Evolutionary conservation across 2,888 invertebrate genomes (phyloP).

Genomic region (Candidula unifasciata): DNA sequence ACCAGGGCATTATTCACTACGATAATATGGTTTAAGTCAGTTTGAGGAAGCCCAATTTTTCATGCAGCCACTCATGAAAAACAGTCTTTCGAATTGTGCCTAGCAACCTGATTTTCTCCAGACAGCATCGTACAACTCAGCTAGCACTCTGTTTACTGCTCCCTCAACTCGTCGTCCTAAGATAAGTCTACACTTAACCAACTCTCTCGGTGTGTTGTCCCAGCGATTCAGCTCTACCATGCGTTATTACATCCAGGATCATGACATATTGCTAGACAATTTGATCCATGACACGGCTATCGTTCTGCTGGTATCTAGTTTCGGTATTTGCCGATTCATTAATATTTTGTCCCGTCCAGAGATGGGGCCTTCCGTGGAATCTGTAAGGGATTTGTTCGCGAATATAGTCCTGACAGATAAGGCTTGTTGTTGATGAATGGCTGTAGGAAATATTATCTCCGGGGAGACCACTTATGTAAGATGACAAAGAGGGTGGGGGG

Average conservation of each 20-base stretch:
- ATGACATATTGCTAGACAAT: slow-evolving; percentile 14
- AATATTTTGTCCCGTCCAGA: slow-evolving; percentile 23
- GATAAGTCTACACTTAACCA: no score
- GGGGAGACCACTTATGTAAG: neutral
- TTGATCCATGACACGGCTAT: neutral
- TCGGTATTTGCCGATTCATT: slow-evolving; percentile 25
- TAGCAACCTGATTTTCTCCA: neutral
- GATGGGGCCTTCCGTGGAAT: neutral
- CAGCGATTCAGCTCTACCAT: neutral
- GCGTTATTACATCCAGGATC: neutral
- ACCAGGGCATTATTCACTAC: no score
- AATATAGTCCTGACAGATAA: neutral
- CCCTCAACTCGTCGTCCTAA: neutral
- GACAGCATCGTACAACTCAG: neutral
- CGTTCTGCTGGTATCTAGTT: neutral
- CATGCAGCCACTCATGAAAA: no score
- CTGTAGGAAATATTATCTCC: neutral
- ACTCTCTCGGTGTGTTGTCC: no score
- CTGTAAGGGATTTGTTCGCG: neutral
- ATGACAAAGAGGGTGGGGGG: neutral
- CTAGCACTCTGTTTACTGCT: neutral
- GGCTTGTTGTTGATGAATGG: neutral
- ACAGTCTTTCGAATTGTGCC: neutral
- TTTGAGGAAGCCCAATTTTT: no score
- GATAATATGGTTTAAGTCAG: no score